Percentiles rank a stretch among this genome's conserved stretches.
These are phyloP conservation scores for Festucalex cinctus DNA, from an alignment of 2,113 vertebrate species.

Conservation along the genomic window DNA sequence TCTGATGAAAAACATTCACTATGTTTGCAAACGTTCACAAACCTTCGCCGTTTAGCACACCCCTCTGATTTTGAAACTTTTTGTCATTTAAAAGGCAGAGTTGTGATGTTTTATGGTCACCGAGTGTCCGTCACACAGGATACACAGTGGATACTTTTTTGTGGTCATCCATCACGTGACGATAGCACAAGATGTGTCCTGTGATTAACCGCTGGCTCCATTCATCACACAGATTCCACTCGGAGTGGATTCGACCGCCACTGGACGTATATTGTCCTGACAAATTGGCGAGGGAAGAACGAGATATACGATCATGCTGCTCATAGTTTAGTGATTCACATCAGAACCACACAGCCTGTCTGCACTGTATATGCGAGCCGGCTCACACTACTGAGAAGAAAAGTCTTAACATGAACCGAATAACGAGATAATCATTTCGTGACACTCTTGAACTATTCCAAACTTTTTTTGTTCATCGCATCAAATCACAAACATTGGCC, in stretches of 20 bases:
- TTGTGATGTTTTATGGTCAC: neutral
- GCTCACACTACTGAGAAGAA: neutral
- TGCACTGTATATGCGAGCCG: no score
- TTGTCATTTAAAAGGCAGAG: neutral
- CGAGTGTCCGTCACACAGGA: neutral
- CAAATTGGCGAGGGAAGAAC: slow-evolving; percentile 6
- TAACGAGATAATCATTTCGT: neutral
- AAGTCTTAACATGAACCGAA: neutral
- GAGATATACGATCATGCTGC: neutral
- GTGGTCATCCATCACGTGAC: neutral
- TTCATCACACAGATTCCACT: slow-evolving; percentile 1
- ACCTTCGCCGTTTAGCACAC: no score
- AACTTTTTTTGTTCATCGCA: neutral
- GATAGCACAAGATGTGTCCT: neutral
- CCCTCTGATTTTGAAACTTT: neutral
- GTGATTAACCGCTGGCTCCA: neutral
- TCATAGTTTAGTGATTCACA: neutral
- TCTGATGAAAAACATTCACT: no score
- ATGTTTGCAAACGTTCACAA: no score
- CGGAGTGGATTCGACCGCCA: neutral
- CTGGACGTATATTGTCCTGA: slow-evolving; percentile 1
- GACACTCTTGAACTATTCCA: neutral
- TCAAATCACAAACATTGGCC: neutral
- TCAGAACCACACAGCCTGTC: neutral
- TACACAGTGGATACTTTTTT: neutral